A percentile compares a stretch with the other conserved stretches of the same genome.
Conservation (phyloP, 2,797 vertebrate genomes). For the Sarcoramphus papa region DNA sequence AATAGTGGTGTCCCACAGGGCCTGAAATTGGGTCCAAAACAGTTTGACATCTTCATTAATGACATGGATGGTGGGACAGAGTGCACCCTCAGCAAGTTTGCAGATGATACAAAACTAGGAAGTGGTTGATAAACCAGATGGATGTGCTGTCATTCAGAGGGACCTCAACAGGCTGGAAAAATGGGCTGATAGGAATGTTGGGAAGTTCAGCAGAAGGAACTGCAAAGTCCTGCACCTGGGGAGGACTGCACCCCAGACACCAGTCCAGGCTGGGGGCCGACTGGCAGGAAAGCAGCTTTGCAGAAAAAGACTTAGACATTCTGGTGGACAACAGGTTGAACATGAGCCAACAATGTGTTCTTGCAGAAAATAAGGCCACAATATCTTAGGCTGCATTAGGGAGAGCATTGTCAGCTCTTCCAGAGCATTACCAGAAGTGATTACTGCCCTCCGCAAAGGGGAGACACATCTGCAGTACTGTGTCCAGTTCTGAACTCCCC, state of each 20-base stretch:
- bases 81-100: neutral
- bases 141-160: neutral
- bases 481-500: neutral
- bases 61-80: neutral
- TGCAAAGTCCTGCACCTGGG: neutral
- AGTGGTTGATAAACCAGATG: neutral
- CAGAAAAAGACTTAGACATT: neutral
- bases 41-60: neutral
- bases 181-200: neutral
- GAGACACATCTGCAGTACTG: neutral
- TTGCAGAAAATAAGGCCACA: neutral
- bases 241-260: too few relatives aligned
- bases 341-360: neutral
- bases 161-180: neutral
- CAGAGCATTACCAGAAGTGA: neutral
- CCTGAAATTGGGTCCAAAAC: neutral
- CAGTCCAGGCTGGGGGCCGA: neutral
- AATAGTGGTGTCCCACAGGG: neutral
- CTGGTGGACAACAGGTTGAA: neutral
- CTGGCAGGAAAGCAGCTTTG: neutral
- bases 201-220: neutral
- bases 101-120: neutral
- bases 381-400: neutral
- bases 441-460: neutral
- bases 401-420: neutral